phyloP scores from a whole-genome alignment of 2,113 vertebrate genomes.

The Hippocampus mohnikei region DNA sequence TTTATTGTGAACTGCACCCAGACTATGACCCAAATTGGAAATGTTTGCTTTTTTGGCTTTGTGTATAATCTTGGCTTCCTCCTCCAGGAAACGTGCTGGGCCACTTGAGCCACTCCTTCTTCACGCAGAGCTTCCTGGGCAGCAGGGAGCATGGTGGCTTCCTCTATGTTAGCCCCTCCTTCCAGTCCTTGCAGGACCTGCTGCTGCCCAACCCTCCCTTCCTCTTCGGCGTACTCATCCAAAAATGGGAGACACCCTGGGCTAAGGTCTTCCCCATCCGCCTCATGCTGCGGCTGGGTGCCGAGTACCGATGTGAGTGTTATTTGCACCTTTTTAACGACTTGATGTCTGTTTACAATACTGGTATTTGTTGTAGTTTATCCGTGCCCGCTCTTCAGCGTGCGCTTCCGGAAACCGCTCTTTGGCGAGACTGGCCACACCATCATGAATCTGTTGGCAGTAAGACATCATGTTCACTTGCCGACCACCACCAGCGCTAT shows the following conservation, averaged over 20 bases:
- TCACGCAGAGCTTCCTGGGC: conserved; percentile 93
- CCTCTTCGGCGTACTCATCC: conserved; percentile 94
- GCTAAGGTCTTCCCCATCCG: conserved; percentile 97
- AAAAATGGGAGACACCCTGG: conserved; percentile 99
- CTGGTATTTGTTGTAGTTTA: conserved; percentile 77
- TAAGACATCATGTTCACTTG: conserved; percentile 68
- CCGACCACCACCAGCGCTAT: not conserved
- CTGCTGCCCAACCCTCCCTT: conserved; percentile 91
- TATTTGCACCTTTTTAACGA: too few species aligned
- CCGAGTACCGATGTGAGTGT: conserved; percentile 94
- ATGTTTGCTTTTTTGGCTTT: not conserved
- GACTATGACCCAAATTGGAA: too few species aligned
- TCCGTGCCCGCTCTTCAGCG: conserved; percentile 95
- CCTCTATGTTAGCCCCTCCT: conserved; percentile 89
- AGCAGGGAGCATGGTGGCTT: conserved; percentile 97
- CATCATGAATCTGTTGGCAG: conserved; percentile 97
- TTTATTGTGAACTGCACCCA: too few species aligned
- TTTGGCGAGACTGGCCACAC: conserved; percentile 98
- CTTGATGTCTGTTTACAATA: too few species aligned
- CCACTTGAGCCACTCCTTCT: conserved; percentile 96
- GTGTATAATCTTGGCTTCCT: not conserved
- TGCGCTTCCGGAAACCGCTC: conserved; percentile 93
- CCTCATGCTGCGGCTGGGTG: conserved; percentile 93
- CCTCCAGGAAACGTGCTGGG: conserved; percentile 85
- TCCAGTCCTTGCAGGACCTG: conserved; percentile 94